These are phyloP conservation scores for Dasyurus viverrinus DNA, from an alignment of 2,113 vertebrate species.

Conservation along the genomic window DNA sequence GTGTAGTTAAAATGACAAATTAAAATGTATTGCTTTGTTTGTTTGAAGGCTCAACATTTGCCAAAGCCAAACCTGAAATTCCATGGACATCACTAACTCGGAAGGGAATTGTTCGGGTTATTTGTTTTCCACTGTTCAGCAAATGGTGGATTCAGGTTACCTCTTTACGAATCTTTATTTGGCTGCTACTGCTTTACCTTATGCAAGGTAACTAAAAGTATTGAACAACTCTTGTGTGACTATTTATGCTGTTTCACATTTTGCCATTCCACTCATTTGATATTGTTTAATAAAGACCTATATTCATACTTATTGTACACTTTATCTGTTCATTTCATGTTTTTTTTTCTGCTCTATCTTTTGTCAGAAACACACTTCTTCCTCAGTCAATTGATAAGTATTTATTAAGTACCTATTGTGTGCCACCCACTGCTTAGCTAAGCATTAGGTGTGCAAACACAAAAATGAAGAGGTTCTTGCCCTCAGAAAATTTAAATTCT, in stretches of 20 bases:
- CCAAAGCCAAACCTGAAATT: constrained; percentile 97
- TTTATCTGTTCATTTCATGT: neutral
- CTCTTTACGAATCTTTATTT: constrained; percentile 91
- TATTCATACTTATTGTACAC: neutral
- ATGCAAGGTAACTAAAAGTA: constrained; percentile 90
- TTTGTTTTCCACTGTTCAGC: constrained; percentile 96
- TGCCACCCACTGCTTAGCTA: neutral
- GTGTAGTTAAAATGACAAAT: neutral
- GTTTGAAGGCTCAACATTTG: constrained; percentile 95
- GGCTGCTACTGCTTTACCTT: constrained; percentile 93
- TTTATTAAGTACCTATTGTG: neutral
- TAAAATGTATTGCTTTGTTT: constrained; percentile 1
- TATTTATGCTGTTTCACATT: neutral
- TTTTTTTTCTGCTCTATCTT: neutral
- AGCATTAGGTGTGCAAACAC: neutral
- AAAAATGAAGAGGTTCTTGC: neutral
- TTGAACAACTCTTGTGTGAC: neutral
- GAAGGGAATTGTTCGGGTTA: constrained; percentile 95
- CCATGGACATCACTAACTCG: constrained; percentile 95
- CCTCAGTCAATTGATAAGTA: constrained; percentile 12
- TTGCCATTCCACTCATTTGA: neutral
- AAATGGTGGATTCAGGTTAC: constrained; percentile 99
- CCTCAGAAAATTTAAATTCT: neutral
- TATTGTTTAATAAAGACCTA: neutral
- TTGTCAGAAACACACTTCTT: neutral